Evolutionary conservation across 2,113 vertebrate genomes (phyloP).

Genomic region (Brachyistius frenatus): DNA sequence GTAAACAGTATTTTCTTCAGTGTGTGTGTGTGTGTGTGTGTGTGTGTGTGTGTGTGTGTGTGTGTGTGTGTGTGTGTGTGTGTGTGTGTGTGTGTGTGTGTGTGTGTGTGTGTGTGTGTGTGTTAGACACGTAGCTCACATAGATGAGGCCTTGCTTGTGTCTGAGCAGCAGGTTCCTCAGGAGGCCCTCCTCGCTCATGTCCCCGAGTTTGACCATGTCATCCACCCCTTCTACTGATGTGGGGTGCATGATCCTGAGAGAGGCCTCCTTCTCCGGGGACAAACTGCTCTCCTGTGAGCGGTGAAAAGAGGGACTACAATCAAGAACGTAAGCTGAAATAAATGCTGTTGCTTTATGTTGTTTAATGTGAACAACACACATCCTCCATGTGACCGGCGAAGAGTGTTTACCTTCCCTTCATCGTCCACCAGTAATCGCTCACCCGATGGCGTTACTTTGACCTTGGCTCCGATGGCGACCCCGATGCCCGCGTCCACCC

Average conservation of each 20-base stretch:
- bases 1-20: neutral
- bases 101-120: too few relatives aligned
- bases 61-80: too few relatives aligned
- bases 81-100: too few relatives aligned
- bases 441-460: constrained; percentile 85
- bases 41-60: too few relatives aligned
- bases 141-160: constrained; percentile 91
- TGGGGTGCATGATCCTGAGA: constrained; percentile 91
- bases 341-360: neutral
- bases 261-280: constrained; percentile 70
- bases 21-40: too few relatives aligned
- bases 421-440: constrained; percentile 88
- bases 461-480: constrained; percentile 91
- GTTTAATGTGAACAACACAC: neutral
- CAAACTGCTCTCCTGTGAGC: constrained; percentile 87
- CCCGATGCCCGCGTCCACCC: constrained; percentile 84
- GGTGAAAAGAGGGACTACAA: neutral
- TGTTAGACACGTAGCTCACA: constrained; percentile 79
- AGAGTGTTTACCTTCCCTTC: constrained; percentile 89
- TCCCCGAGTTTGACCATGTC: constrained; percentile 96
- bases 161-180: constrained; percentile 92
- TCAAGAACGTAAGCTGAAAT: rapidly evolving
- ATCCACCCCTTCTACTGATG: constrained; percentile 89
- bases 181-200: constrained; percentile 91
- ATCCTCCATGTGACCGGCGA: neutral